Percentiles rank a stretch among this genome's conserved stretches.
Conservation (phyloP, 2,113 vertebrate genomes). For the Oreochromis aureus region DNA sequence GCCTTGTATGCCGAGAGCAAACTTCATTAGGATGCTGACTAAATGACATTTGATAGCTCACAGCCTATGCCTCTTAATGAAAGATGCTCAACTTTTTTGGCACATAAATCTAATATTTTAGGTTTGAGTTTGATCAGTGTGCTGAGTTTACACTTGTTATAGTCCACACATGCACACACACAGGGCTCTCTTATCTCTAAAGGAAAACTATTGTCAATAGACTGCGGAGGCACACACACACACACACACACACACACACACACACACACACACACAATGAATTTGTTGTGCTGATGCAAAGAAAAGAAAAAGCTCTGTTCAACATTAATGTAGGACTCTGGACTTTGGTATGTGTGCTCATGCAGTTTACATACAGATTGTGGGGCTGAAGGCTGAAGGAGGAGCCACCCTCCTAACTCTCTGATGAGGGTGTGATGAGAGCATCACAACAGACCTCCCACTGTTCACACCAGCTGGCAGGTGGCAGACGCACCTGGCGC, state of each 20-base stretch:
- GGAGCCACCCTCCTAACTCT: slow-evolving; percentile 7
- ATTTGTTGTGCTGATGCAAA: slow-evolving; percentile 18
- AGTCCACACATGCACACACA: not conserved
- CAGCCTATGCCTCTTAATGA: not conserved
- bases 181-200: not conserved
- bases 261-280: not conserved
- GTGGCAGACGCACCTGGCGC: slow-evolving; percentile 48
- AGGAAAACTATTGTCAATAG: no score
- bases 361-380: slow-evolving; percentile 5
- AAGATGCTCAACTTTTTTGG: not conserved
- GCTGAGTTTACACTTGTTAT: slow-evolving; percentile 15
- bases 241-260: not conserved
- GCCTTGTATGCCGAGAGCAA: not conserved
- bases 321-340: not conserved
- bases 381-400: slow-evolving; percentile 25
- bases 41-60: not conserved
- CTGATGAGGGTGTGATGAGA: slow-evolving; percentile 68
- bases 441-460: slow-evolving; percentile 58
- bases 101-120: slow-evolving; percentile 30
- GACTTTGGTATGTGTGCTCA: not conserved
- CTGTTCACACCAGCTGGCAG: slow-evolving; percentile 39
- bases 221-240: not conserved
- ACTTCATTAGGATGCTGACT: not conserved
- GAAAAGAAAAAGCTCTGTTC: not conserved
- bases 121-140: slow-evolving; percentile 31